Evolutionary conservation across 2,888 invertebrate genomes (phyloP), one percentile per base, ranked within the genome.

Genomic region (Mimumesa dahlbomi): DNA sequence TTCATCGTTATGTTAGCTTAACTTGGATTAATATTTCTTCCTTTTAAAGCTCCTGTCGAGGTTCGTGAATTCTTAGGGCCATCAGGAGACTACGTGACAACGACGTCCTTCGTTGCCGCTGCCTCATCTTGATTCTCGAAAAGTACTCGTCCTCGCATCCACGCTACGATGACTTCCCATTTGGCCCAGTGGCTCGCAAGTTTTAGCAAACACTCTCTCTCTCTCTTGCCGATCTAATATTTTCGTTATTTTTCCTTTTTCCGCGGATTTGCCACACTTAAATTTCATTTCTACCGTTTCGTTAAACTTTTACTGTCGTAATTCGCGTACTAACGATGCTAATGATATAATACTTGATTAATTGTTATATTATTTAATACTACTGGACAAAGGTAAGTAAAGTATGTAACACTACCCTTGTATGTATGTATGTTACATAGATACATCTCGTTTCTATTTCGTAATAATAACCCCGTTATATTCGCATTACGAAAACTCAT

Each of bases 11-110:
- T n/a, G 69, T 56, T 52, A 69, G 64, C 77, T 73, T 61, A 77
- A 77, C 76, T 69, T 62, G 73, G 76, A 76, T 76, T 76, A 76
- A 76, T 73, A 73, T 77, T 73, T 76, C 76, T 73, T 76, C 77
- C 69, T 65, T 73, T 76, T 77, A 69, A 73, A 66, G 61, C 56
- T 31, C 13, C 52, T 48, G 54, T 45, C 74, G 70, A 49, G 69
- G 31, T 11, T 34, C 52, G 58, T 50, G 66, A 59, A 66, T 67
- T 68, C 61, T 31, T 57, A 7, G 52, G 36, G 70, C 67, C 70
- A 71, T 71, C 67, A 43, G 49, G 25, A 3, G 16, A 16, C 62
- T 71, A 71, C 67, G 70, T 71, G 70, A 71, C 70, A 53, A 67
- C 70, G 62, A 57, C 38, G 67, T 71, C 68, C 58, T 62, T 49